Percentiles rank a stretch among this genome's conserved stretches.
These are phyloP conservation scores for Bombus confusus DNA, from an alignment of 1,140 invertebrate species.

Conservation along the genomic window DNA sequence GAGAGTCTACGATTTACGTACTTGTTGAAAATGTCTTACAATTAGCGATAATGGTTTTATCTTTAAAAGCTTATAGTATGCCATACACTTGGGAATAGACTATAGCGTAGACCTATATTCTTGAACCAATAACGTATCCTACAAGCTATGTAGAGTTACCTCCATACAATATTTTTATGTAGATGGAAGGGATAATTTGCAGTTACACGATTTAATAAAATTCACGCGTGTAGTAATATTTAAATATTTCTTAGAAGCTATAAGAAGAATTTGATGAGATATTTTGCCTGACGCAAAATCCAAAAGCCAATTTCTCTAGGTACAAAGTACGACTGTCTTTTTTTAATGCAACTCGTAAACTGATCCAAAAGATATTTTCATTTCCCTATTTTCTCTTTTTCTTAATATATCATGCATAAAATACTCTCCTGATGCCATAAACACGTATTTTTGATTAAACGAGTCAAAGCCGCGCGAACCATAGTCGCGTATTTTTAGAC, in stretches of 20 bases:
- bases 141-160: background rate
- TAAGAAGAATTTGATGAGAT: too few relatives aligned
- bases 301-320: too few relatives aligned
- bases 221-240: too few relatives aligned
- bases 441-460: background rate
- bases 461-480: background rate
- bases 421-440: background rate
- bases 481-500: background rate
- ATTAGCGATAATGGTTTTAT: background rate
- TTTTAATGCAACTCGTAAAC: too few relatives aligned
- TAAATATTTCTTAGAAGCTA: too few relatives aligned
- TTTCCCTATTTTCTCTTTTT: too few relatives aligned
- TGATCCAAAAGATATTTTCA: too few relatives aligned
- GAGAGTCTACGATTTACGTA: background rate
- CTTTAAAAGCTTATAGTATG: background rate
- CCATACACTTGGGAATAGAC: background rate
- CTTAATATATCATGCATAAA: too few relatives aligned
- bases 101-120: background rate
- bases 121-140: background rate
- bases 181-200: too few relatives aligned
- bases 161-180: too few relatives aligned
- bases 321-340: too few relatives aligned
- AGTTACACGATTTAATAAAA: background rate
- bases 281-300: too few relatives aligned
- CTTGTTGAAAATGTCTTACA: background rate